phyloP scores from a whole-genome alignment of 2,888 invertebrate species.

The Dione vanillae region DNA sequence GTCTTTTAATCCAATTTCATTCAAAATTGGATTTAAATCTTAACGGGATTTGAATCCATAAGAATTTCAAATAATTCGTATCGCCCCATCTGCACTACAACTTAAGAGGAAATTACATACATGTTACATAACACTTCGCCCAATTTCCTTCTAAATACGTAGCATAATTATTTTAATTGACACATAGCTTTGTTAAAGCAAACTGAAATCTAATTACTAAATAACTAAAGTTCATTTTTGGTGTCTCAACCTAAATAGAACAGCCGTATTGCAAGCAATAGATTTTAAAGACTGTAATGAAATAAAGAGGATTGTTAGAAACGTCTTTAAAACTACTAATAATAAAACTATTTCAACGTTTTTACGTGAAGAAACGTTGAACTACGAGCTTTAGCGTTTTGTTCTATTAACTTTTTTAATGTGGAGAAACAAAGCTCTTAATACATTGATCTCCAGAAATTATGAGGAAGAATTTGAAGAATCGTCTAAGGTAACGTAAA shows the following conservation, averaged over 20 bases:
- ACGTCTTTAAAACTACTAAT: constrained; percentile 18
- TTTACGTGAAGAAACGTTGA: neutral
- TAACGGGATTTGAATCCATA: neutral
- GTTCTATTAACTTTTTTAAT: no score
- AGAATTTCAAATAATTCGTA: neutral
- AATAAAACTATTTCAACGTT: neutral
- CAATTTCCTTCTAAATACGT: constrained; percentile 36
- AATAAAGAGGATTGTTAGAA: constrained; percentile 20
- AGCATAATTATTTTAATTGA: constrained; percentile 36
- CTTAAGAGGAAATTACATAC: constrained; percentile 32
- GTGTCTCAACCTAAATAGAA: neutral
- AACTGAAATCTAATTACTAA: neutral
- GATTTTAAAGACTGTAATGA: constrained; percentile 33
- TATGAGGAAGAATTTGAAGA: no score
- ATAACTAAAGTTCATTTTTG: neutral
- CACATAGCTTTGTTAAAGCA: neutral
- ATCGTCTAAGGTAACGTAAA: no score
- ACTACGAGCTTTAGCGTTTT: no score
- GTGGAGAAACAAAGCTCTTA: no score
- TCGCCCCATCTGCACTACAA: constrained; percentile 22
- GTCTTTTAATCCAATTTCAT: no score
- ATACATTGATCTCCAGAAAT: no score
- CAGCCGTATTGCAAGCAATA: constrained; percentile 27
- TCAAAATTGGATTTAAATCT: no score
- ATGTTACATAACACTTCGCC: constrained; percentile 34